phyloP scores from a whole-genome alignment of 2,113 vertebrate genomes.

The Macaca nemestrina region DNA sequence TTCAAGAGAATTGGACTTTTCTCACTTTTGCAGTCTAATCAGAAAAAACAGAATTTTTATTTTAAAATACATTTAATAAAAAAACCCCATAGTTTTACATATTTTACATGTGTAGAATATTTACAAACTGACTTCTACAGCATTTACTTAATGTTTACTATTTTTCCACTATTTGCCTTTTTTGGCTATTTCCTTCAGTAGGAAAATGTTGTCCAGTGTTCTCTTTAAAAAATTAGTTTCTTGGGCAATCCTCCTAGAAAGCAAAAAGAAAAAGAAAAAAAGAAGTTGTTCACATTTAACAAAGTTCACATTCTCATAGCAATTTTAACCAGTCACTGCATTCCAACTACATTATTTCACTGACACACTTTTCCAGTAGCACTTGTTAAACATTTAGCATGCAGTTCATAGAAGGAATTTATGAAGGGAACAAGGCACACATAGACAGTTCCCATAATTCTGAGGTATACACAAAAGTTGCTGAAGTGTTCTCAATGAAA shows the following conservation, averaged over 20 bases:
- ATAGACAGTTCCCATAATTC: background rate
- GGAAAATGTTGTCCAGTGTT: slow-evolving; percentile 71
- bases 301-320: background rate
- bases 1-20: slow-evolving; percentile 27
- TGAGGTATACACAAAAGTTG: background rate
- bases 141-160: slow-evolving; percentile 41
- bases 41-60: slow-evolving; percentile 68
- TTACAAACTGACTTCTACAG: slow-evolving; percentile 62
- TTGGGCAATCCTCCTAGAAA: slow-evolving; percentile 84
- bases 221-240: slow-evolving; percentile 85
- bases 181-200: slow-evolving; percentile 45
- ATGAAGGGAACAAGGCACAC: background rate
- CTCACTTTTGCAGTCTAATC: slow-evolving; percentile 13
- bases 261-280: slow-evolving; percentile 19
- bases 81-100: slow-evolving; percentile 57
- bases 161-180: slow-evolving; percentile 52
- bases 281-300: background rate
- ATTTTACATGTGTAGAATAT: slow-evolving; percentile 76
- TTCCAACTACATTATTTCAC: background rate
- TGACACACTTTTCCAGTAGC: background rate
- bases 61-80: slow-evolving; percentile 73
- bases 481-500: background rate
- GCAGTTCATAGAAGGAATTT: background rate
- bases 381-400: background rate
- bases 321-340: background rate